Conservation (phyloP, 2,797 vertebrate genomes). For the Rhinogobio ventralis region DNA sequence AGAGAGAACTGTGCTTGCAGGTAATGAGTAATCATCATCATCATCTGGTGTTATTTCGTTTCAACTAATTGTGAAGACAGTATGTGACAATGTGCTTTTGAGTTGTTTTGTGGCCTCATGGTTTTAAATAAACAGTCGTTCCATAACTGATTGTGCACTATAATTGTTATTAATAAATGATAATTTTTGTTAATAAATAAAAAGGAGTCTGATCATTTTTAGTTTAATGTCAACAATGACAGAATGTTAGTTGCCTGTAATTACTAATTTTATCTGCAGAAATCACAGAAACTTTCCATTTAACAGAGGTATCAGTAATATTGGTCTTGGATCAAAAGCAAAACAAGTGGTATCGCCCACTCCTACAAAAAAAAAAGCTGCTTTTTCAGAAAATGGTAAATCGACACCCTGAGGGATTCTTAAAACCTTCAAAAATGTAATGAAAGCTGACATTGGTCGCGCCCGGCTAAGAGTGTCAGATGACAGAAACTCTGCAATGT, state of each 20-base stretch:
- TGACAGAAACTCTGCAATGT: slow-evolving; percentile 60
- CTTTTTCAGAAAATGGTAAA: not conserved
- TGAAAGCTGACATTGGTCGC: slow-evolving; percentile 37
- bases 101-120: not conserved
- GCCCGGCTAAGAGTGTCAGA: slow-evolving; percentile 52
- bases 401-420: not conserved
- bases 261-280: not conserved
- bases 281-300: not conserved
- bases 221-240: not conserved
- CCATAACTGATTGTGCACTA: not conserved
- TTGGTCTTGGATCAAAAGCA: not conserved
- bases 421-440: slow-evolving; percentile 27
- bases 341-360: not conserved
- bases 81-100: not conserved
- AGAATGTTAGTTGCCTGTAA: not conserved
- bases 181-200: not conserved
- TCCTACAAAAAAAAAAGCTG: not conserved
- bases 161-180: not conserved
- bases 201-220: not conserved
- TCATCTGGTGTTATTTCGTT: not conserved
- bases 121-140: not conserved
- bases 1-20: not conserved
- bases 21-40: not conserved
- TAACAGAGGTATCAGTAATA: not conserved
- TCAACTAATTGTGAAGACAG: not conserved